phyloP scores from a whole-genome alignment of 2,888 invertebrate genomes.

The Psylliodes chrysocephalus region DNA sequence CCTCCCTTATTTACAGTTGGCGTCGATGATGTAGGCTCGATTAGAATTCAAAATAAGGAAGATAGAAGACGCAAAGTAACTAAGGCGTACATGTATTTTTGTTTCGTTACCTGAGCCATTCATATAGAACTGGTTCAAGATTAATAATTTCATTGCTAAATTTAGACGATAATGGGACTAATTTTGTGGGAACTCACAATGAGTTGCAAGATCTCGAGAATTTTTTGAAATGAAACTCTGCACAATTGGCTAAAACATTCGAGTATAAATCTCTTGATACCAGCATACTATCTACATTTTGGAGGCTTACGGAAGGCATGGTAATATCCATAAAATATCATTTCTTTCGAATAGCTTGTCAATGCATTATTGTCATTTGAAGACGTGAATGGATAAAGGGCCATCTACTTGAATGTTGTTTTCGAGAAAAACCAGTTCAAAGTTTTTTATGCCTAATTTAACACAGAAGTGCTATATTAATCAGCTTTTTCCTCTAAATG shows the following conservation, averaged over 20 bases:
- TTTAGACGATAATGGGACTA: conserved; percentile 42
- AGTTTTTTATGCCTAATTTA: too few species aligned
- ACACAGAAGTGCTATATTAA: too few species aligned
- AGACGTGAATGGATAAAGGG: too few species aligned
- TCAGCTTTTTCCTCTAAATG: too few species aligned
- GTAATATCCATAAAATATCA: conserved; percentile 55
- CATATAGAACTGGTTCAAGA: conserved; percentile 42
- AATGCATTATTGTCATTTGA: conserved; percentile 37
- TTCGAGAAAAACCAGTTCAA: too few species aligned
- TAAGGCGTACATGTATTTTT: conserved; percentile 39
- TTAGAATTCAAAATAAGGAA: conserved; percentile 34
- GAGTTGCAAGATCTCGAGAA: neutral
- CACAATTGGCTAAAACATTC: neutral
- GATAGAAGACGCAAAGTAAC: conserved; percentile 30
- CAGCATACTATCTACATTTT: conserved; percentile 47
- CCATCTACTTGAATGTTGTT: too few species aligned
- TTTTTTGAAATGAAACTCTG: neutral
- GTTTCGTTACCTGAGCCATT: conserved; percentile 39
- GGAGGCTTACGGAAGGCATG: conserved; percentile 58
- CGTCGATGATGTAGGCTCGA: conserved; percentile 42
- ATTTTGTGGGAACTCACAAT: conserved; percentile 38
- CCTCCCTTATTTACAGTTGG: conserved; percentile 40
- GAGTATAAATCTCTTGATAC: too few species aligned
- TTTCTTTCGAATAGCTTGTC: conserved; percentile 48
- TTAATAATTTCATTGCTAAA: conserved; percentile 37